phyloP scores from a whole-genome alignment of 2,113 vertebrate species.

The Athene cunicularia region DNA sequence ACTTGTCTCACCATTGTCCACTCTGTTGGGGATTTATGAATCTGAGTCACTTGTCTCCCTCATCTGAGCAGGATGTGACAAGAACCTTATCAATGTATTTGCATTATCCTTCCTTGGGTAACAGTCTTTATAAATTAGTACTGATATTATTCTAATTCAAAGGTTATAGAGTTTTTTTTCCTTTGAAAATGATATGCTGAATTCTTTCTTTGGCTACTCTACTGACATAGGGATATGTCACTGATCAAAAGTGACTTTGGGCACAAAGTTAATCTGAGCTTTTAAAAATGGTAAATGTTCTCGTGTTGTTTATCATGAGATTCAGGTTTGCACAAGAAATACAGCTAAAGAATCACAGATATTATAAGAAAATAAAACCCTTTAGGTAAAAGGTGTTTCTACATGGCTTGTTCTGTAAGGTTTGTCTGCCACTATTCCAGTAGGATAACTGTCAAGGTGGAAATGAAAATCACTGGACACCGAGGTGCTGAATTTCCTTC shows the following conservation, averaged over 20 bases:
- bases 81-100: neutral
- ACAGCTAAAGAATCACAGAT: neutral
- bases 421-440: neutral
- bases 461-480: constrained; percentile 6
- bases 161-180: neutral
- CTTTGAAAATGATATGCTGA: neutral
- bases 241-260: neutral
- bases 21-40: too few species aligned
- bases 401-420: neutral
- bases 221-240: neutral
- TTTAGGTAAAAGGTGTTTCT: neutral
- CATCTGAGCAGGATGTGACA: too few species aligned
- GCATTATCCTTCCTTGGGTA: neutral
- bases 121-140: neutral
- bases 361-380: neutral
- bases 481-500: neutral
- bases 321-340: neutral
- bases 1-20: too few species aligned
- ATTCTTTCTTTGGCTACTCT: neutral
- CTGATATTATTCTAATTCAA: neutral
- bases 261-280: neutral
- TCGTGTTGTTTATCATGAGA: neutral
- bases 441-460: neutral
- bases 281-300: neutral
- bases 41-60: too few species aligned